Evolutionary conservation across 2,888 invertebrate genomes (phyloP).

Genomic region (Habrosyne pyritoides): DNA sequence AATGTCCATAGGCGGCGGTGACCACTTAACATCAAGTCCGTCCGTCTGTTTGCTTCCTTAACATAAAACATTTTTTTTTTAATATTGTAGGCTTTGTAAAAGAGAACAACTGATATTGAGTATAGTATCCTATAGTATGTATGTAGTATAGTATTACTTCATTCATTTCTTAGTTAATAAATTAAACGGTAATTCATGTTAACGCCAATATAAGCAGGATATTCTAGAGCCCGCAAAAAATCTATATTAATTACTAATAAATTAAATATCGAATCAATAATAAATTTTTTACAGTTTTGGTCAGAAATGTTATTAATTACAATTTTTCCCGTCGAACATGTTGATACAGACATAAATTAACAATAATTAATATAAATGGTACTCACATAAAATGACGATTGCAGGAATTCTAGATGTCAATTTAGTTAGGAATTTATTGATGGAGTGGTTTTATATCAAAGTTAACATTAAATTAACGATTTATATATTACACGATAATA

Average conservation of each 20-base stretch:
- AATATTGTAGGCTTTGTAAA: no score
- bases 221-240: background rate
- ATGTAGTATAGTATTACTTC: no score
- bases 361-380: background rate
- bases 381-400: background rate
- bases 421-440: background rate
- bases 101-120: no score
- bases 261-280: background rate
- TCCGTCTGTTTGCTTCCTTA: no score
- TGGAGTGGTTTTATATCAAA: background rate
- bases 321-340: background rate
- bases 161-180: slow-evolving; percentile 1
- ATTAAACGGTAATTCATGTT: background rate
- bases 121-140: no score
- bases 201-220: background rate
- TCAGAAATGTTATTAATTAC: background rate
- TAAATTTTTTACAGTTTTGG: background rate
- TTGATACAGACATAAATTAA: background rate
- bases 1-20: no score
- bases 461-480: no score
- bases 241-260: background rate
- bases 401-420: background rate
- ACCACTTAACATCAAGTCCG: no score
- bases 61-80: no score
- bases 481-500: no score